phyloP scores from a whole-genome alignment of 2,113 vertebrate species.

The Oncorhynchus gorbuscha region DNA sequence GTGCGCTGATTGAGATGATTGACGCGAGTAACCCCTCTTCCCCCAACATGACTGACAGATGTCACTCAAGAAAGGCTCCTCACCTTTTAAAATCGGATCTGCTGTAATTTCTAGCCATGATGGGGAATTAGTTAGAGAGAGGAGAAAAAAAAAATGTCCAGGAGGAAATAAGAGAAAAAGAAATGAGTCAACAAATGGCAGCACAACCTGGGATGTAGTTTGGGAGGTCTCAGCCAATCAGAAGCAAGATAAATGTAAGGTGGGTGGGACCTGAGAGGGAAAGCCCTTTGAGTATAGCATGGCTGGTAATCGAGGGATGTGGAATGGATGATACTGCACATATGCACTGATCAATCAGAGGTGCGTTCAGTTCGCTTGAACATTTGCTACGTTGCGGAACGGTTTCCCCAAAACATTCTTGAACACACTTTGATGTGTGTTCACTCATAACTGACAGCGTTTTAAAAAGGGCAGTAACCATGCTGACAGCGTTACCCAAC shows the following conservation, averaged over 20 bases:
- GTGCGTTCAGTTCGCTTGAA: no score
- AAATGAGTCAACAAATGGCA: no score
- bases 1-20: slow-evolving; percentile 68
- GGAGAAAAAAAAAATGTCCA: neutral
- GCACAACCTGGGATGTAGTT: no score
- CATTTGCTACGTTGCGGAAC: no score
- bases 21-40: slow-evolving; percentile 20
- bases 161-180: no score
- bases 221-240: slow-evolving; percentile 30
- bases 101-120: neutral
- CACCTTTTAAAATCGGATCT: neutral
- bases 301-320: slow-evolving; percentile 30
- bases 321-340: slow-evolving; percentile 9
- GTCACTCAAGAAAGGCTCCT: no score
- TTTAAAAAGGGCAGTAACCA: no score
- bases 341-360: slow-evolving; percentile 22
- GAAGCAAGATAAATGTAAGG: slow-evolving; percentile 27
- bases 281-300: slow-evolving; percentile 74
- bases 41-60: neutral
- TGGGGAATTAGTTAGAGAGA: neutral
- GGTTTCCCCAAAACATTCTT: no score
- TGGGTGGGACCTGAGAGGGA: slow-evolving; percentile 28
- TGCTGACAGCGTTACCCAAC: no score
- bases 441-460: no score
- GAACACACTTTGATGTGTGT: no score